Evolutionary conservation across 2,797 vertebrate genomes (phyloP), one percentile per base, ranked within the genome.

Genomic region (Alca torda): DNA sequence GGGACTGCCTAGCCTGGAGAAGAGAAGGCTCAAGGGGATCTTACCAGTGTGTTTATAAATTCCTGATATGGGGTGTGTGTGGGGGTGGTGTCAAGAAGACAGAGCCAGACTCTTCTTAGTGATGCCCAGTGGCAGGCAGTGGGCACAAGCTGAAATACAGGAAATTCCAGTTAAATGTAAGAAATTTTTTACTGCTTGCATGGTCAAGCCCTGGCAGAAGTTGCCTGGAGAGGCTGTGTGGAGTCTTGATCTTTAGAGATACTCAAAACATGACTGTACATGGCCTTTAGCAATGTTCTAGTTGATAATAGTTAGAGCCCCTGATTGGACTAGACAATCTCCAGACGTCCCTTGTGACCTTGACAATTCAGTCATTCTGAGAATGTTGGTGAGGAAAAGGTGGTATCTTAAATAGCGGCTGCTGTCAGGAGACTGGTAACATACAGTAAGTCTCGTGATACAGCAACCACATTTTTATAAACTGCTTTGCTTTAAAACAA

Each of bases 151-250:
- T 70, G 53, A 91, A 78, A 87, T 60, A 73, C 2, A 74, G 48
- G 11, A 46, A 93, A 51, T 26, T 46, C 5, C 4, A 3, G 4
- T 45, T 72, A 70, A 87, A 65, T 18, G 2, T 16, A 46, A 35
- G 6, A 59, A 46, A 4, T 23, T 43, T 33, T 73, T 28, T 37
- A 46, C 10, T 43, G 12, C 67, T 48, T 23, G 15, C 11, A 7
- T 60, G 16, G 37, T 93, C 0, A 0, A 41, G n/a, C 25, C 21
- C 23, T 1, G 1, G 43, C n/a, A 76, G 8, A 35, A 6, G 26
- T 45, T 51, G 11, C 51, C 18, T 19, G 4, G 37, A 15, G 23
- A 54, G n/a, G 48, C 46, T 46, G 10, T 31, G 25, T 54, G 31
- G 46, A 41, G 16, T 39, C n/a, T 60, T 21, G 18, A 41, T 46